These are phyloP conservation scores for Nematopogon swammerdamellus DNA, from an alignment of 2,888 invertebrate genomes.

Conservation along the genomic window DNA sequence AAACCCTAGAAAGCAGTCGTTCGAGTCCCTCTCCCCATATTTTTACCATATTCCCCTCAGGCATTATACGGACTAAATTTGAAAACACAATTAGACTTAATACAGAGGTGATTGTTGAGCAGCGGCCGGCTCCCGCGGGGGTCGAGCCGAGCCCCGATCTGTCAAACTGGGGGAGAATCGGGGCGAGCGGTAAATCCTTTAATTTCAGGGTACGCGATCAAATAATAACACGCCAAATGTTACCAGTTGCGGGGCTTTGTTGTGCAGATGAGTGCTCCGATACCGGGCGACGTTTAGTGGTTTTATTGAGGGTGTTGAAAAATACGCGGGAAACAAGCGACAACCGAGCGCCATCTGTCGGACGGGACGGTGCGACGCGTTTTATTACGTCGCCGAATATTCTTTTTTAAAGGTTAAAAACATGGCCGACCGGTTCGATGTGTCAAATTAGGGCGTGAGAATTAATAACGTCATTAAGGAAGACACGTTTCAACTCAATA, in stretches of 20 bases:
- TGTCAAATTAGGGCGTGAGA: not conserved
- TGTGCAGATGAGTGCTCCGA: conserved; percentile 30
- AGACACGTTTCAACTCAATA: too few species aligned
- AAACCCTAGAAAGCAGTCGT: conserved; percentile 16
- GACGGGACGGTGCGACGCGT: too few species aligned
- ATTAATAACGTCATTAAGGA: not conserved
- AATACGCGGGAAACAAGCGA: not conserved
- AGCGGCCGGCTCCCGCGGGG: conserved; percentile 27
- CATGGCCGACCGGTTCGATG: not conserved
- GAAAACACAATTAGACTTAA: conserved; percentile 59
- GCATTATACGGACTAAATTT: conserved; percentile 48
- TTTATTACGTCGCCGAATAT: too few species aligned
- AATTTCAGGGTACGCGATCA: conserved; percentile 54
- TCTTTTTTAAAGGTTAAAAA: not conserved
- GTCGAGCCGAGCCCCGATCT: conserved; percentile 18
- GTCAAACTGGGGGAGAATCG: conserved; percentile 16
- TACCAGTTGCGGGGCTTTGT: not conserved
- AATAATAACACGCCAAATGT: conserved; percentile 41
- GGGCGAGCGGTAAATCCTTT: conserved; percentile 54
- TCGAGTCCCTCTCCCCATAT: not conserved
- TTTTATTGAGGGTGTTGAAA: conserved; percentile 43
- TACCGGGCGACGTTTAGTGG: conserved; percentile 49
- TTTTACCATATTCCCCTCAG: not conserved
- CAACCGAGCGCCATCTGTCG: conserved; percentile 44
- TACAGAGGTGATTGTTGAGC: conserved; percentile 53